These are phyloP conservation scores for Carassius carassius DNA, from an alignment of 2,113 vertebrate genomes.

Conservation along the genomic window DNA sequence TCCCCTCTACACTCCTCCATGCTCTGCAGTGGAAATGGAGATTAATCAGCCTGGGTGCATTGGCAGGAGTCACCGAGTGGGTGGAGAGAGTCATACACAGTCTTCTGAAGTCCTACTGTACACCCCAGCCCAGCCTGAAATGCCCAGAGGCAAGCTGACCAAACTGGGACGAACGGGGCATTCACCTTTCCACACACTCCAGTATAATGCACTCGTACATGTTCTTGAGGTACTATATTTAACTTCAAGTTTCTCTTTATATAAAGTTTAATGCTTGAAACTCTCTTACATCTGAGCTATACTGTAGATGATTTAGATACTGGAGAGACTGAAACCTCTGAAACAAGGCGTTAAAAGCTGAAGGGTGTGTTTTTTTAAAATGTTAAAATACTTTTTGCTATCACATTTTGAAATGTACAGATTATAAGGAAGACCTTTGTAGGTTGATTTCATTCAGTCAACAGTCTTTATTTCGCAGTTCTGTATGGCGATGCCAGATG, in stretches of 20 bases:
- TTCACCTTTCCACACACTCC: conserved; percentile 26
- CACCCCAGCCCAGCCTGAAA: conserved; percentile 28
- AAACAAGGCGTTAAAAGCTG: not conserved
- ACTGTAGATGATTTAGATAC: not conserved
- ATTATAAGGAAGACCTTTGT: not conserved
- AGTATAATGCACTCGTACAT: conserved; percentile 14
- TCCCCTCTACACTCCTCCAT: conserved; percentile 53
- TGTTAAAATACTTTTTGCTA: not conserved
- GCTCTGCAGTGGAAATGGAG: conserved; percentile 34
- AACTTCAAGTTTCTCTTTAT: conserved; percentile 34
- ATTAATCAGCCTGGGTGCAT: conserved; percentile 35
- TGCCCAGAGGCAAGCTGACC: conserved; percentile 35
- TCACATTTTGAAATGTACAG: not conserved
- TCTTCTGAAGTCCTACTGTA: conserved; percentile 52
- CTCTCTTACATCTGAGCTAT: not conserved
- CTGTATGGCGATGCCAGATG: too few species aligned
- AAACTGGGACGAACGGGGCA: conserved; percentile 9
- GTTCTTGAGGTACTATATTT: conserved; percentile 40
- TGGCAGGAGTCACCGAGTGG: conserved; percentile 39
- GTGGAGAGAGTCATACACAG: conserved; percentile 37
- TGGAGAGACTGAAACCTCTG: not conserved
- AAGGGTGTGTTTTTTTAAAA: not conserved
- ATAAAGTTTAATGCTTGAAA: conserved; percentile 22
- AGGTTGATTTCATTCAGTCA: not conserved
- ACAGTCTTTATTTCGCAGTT: too few species aligned